Evolutionary conservation across 2,113 vertebrate species (phyloP).

Genomic region (Brachyhypopomus gauderio): DNA sequence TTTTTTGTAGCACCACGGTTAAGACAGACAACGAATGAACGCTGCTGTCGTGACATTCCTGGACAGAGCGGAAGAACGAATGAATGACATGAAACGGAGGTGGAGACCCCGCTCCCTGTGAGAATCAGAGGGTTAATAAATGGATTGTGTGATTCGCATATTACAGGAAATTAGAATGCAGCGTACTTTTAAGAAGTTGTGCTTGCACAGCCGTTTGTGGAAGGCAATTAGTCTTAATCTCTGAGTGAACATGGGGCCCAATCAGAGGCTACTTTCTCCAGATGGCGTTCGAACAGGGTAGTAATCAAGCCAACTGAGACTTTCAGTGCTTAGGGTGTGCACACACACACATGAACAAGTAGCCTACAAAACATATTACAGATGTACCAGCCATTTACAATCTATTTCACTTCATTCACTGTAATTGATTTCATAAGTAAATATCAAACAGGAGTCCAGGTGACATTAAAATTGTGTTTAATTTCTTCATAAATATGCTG

Average conservation of each 20-base stretch:
- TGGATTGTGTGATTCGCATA: constrained; percentile 38
- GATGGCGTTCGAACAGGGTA: constrained; percentile 39
- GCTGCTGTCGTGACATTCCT: too few species aligned
- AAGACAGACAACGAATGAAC: too few species aligned
- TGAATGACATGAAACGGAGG: background rate
- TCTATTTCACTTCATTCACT: background rate
- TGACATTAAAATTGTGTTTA: background rate
- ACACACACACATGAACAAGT: background rate
- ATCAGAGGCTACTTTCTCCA: constrained; percentile 31
- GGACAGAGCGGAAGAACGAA: too few species aligned
- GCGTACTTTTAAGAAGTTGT: constrained; percentile 18
- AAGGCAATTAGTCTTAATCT: constrained; percentile 51
- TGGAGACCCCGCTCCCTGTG: background rate
- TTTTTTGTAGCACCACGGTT: too few species aligned
- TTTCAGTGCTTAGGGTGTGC: constrained; percentile 17
- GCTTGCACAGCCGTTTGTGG: constrained; percentile 36
- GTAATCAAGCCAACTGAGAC: constrained; percentile 20
- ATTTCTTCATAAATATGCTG: background rate
- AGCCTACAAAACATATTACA: background rate
- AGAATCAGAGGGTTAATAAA: constrained; percentile 27
- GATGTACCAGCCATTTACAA: background rate
- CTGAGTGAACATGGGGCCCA: constrained; percentile 33
- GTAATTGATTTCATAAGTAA: background rate
- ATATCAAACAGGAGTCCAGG: background rate
- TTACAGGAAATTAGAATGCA: constrained; percentile 34